Evolutionary conservation across 2,888 invertebrate species (phyloP), one percentile per base, ranked within the genome.

Genomic region (Phortica magna): DNA sequence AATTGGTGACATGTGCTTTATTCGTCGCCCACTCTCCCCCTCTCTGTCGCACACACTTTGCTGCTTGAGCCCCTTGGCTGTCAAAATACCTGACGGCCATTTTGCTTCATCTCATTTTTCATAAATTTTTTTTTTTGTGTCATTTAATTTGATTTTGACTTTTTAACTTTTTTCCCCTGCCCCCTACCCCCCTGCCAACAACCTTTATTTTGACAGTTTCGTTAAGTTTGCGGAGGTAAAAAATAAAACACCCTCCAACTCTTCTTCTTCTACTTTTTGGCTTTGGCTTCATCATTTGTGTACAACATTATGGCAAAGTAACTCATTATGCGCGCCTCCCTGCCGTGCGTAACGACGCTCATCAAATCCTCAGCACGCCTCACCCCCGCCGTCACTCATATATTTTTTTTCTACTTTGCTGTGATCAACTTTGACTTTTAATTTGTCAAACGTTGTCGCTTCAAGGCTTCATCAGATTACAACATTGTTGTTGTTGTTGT

Each of bases 1-100:
- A 90, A 90, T 90, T 90, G 90, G 88, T 85, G 88, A 88, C 90
- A 85, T 90, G 88, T 87, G 80, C 73, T 43, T 41, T 48, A 17
- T 59, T 9, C 43, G 43, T 41, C 59, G 42, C 70, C 19, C 70
- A 53, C 19, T 41, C 22, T 10, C 71, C 22, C 10, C 31, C 72
- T 39, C n/a, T 53, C 17, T 48, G n/a, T n/a, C n/a, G n/a, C 48
- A 48, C 14, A 9, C 48, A 2, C 48, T 14, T 48, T 48, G 9
- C 48, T 12, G 2, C 2, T 14, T 48, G 5, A 48, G 31, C 55
- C 39, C 17, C 14, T 12, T 55, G 9, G 6, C 12, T n/a, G 55
- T 17, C 55, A 55, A n/a, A 14, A 55, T 55, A 14, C 48, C 48
- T 48, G 48, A 2, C 61, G 19, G 61, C 61, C 61, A 61, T 61